Evolutionary conservation across 2,797 vertebrate genomes (phyloP).

Genomic region (Ceyx erithaca): DNA sequence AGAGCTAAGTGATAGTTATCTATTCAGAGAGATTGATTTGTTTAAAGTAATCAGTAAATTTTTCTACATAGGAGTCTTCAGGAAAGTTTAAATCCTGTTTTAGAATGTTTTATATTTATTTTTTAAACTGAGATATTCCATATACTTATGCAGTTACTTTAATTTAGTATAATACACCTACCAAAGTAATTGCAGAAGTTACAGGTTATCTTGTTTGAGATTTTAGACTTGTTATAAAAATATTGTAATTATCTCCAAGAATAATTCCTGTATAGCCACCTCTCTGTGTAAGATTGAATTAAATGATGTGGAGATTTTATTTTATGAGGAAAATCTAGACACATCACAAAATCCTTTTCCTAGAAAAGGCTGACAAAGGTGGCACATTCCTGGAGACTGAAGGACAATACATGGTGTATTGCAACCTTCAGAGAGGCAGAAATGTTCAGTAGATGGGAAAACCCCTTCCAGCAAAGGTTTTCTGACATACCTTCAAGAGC

Average conservation of each 20-base stretch:
- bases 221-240: not conserved
- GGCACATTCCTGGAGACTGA: constrained; percentile 37
- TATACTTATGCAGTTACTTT: not conserved
- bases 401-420: not conserved
- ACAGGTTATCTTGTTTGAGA: not conserved
- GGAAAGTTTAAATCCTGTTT: not conserved
- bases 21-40: not conserved
- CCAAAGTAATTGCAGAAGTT: not conserved
- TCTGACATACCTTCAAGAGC: not conserved
- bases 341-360: not conserved
- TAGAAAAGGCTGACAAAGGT: not conserved
- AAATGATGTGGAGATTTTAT: not conserved
- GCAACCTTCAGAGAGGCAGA: not conserved
- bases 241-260: not conserved
- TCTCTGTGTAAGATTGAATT: not conserved
- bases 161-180: not conserved
- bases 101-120: not conserved
- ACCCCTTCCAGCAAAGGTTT: not conserved
- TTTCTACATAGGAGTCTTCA: not conserved
- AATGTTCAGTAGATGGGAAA: not conserved
- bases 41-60: not conserved
- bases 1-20: not conserved
- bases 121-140: not conserved
- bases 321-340: not conserved
- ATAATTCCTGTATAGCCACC: not conserved